Conservation (phyloP, 2,797 vertebrate genomes). For the Ctenosaura bakeri region DNA sequence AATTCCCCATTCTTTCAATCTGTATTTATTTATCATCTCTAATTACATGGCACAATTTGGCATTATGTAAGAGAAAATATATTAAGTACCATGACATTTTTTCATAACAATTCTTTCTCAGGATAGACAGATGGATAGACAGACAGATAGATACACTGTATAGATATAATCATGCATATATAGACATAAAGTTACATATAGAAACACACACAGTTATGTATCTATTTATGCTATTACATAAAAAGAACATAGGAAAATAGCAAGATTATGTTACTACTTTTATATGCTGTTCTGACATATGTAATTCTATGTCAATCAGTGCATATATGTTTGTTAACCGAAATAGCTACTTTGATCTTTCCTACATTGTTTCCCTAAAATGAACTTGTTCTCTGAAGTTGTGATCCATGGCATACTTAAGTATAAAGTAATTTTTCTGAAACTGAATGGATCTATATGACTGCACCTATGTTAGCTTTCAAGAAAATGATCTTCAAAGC, state of each 20-base stretch:
- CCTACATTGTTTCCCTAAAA: not conserved
- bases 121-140: not conserved
- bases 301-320: not conserved
- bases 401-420: not conserved
- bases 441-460: no score
- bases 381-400: not conserved
- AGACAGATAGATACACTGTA: not conserved
- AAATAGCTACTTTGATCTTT: not conserved
- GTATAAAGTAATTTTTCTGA: no score
- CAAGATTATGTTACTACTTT: no score
- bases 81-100: not conserved
- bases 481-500: slow-evolving; percentile 1
- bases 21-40: not conserved
- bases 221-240: not conserved
- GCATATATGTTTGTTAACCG: not conserved
- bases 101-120: not conserved
- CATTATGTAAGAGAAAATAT: not conserved
- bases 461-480: not conserved
- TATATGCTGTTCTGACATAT: not conserved
- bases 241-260: no score
- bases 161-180: not conserved
- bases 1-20: not conserved
- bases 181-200: not conserved
- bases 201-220: not conserved
- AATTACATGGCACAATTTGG: not conserved